phyloP scores from a whole-genome alignment of 2,113 vertebrate species.

The Notothenia coriiceps region DNA sequence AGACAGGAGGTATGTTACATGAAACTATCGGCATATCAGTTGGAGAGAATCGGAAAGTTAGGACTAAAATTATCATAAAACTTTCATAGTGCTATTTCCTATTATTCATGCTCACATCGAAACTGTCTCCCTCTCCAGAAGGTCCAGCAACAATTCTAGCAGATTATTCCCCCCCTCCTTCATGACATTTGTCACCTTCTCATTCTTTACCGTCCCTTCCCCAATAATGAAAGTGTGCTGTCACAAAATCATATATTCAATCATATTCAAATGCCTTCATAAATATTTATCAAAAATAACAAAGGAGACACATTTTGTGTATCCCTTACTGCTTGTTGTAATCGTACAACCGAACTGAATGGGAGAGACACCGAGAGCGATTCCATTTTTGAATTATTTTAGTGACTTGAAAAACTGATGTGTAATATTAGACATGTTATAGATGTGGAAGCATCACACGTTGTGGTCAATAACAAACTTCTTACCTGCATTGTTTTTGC shows the following conservation, averaged over 20 bases:
- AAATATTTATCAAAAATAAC: constrained; percentile 52
- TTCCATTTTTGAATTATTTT: too few relatives aligned
- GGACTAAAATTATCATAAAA: constrained; percentile 8
- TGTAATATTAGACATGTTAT: too few relatives aligned
- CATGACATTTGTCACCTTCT: constrained; percentile 37
- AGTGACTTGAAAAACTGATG: too few relatives aligned
- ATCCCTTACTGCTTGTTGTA: constrained; percentile 27
- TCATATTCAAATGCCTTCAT: constrained; percentile 54
- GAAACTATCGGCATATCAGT: not conserved
- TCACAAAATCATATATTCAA: constrained; percentile 47
- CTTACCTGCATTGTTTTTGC: not conserved
- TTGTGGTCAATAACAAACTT: too few relatives aligned
- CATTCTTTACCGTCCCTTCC: constrained; percentile 3
- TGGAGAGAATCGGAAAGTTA: not conserved
- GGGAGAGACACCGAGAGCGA: not conserved
- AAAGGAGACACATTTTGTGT: constrained; percentile 21
- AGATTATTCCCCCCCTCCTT: not conserved
- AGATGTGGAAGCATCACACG: not conserved
- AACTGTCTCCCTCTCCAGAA: not conserved
- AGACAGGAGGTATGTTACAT: too few relatives aligned
- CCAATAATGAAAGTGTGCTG: constrained; percentile 35
- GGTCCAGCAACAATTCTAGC: not conserved
- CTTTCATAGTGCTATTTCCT: not conserved
- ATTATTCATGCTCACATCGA: constrained; percentile 11
- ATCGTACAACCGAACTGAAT: constrained; percentile 16